Evolutionary conservation across 2,888 invertebrate genomes (phyloP), one percentile per base, ranked within the genome.

Genomic region (Temnothorax rugatulus): DNA sequence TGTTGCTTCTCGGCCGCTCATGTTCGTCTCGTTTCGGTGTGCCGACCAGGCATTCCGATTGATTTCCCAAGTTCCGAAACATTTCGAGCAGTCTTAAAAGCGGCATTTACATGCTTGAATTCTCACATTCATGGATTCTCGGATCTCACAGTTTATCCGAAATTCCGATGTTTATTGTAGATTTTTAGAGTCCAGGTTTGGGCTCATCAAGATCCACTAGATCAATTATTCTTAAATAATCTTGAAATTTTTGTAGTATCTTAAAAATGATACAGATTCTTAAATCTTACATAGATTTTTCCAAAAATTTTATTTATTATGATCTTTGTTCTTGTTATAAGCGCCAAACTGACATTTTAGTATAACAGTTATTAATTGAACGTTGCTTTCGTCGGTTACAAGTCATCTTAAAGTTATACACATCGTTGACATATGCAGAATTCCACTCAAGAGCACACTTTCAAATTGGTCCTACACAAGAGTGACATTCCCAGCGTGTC

Each of bases 41-140:
- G 77, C 77, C 29, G 44, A 3, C 18, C 21, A 50, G 38, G 25
- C 74, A 81, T 81, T 74, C 59, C 79, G 47, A 81, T 81, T 59
- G 59, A 81, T 73, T 71, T 79, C 79, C 57, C 44, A 57, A 79
- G 77, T 57, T 34, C 21, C 15, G 41, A 21, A 79, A 79, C 73
- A 38, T 59, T 59, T 73, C 79, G 8, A 71, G 18, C 57, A 44
- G 18, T 71, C 57, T 79, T 59, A 79, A 59, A 18, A 21, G 13
- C 5, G 13, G 34, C 57, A 47, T 73, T 79, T 71, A 59, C 73
- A 34, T 73, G 74, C 21, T 25, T 47, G 47, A 25, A n/a, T 71
- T 79, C 44, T 79, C n/a, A n/a, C 38, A 11, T 64, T 69, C 11
- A 21, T 29, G 25, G 7, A 21, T 34, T 25, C 41, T 41, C 41